These are phyloP conservation scores for Noctua janthe DNA, from an alignment of 2,888 invertebrate species.

Conservation along the genomic window DNA sequence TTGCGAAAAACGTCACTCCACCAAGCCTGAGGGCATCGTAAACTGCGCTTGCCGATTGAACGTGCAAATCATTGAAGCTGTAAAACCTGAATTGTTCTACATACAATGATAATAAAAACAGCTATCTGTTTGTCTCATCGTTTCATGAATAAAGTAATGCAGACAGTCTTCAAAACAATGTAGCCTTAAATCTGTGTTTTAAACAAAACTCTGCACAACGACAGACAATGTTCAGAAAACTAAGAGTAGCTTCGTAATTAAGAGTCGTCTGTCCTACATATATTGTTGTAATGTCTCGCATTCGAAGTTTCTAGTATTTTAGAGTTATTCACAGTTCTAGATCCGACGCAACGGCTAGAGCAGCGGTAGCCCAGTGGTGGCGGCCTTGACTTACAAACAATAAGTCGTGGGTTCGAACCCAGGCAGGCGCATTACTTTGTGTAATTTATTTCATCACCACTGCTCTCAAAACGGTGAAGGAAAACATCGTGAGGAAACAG, in stretches of 20 bases:
- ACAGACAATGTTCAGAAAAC: constrained; percentile 54
- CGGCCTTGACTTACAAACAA: too few relatives aligned
- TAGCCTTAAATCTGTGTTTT: constrained; percentile 60
- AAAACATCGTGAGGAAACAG: too few relatives aligned
- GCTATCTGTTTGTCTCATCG: constrained; percentile 44
- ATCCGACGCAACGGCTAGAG: not conserved
- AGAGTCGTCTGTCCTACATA: not conserved
- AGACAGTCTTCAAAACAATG: constrained; percentile 59
- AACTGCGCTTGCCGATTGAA: not conserved
- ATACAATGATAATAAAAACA: constrained; percentile 46
- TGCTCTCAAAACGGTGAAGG: too few relatives aligned
- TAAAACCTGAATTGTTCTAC: constrained; percentile 37
- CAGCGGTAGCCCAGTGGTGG: too few relatives aligned
- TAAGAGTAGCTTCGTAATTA: not conserved
- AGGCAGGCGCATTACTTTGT: too few relatives aligned
- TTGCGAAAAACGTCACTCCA: not conserved
- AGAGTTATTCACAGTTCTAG: too few relatives aligned
- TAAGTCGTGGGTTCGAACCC: too few relatives aligned
- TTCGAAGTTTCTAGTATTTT: constrained; percentile 6
- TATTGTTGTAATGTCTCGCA: not conserved
- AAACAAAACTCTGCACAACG: constrained; percentile 52
- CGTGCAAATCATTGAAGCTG: constrained; percentile 14
- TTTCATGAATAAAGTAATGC: constrained; percentile 60
- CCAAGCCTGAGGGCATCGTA: not conserved
- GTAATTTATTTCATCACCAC: too few relatives aligned